These are phyloP conservation scores for Balanococcus diminutus DNA, from an alignment of 2,888 invertebrate species.

Conservation along the genomic window DNA sequence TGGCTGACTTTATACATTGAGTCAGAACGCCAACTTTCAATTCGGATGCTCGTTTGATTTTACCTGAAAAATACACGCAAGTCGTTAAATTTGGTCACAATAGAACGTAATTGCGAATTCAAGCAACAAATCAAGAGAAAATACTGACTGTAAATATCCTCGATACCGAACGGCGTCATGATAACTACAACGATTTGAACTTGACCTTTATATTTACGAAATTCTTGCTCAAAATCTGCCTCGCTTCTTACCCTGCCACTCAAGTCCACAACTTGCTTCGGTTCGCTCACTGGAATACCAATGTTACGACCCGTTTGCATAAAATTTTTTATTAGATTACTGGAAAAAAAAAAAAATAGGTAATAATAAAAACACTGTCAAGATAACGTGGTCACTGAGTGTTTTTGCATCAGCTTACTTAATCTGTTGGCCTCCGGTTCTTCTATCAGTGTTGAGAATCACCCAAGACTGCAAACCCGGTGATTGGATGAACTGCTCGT, in stretches of 20 bases:
- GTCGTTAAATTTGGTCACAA: too few relatives aligned
- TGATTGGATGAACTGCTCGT: constrained; percentile 59
- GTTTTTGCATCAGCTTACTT: neutral
- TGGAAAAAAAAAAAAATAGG: neutral
- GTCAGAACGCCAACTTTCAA: constrained; percentile 71
- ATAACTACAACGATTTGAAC: neutral
- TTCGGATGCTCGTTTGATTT: constrained; percentile 75
- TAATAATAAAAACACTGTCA: neutral
- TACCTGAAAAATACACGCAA: constrained; percentile 60
- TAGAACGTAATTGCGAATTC: neutral
- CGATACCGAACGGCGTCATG: constrained; percentile 51
- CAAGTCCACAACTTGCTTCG: neutral
- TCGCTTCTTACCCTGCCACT: neutral
- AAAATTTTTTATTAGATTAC: neutral
- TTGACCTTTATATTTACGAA: neutral
- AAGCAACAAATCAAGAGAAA: neutral
- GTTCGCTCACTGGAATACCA: neutral
- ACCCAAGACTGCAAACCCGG: constrained; percentile 62
- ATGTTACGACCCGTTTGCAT: neutral
- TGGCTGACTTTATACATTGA: constrained; percentile 72
- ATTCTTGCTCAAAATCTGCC: neutral
- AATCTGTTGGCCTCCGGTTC: neutral
- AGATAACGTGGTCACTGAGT: neutral
- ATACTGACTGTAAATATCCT: constrained; percentile 58
- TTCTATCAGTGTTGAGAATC: constrained; percentile 62